These are phyloP conservation scores for Platynereis dumerilii DNA, from an alignment of 2,888 invertebrate species.

Conservation along the genomic window DNA sequence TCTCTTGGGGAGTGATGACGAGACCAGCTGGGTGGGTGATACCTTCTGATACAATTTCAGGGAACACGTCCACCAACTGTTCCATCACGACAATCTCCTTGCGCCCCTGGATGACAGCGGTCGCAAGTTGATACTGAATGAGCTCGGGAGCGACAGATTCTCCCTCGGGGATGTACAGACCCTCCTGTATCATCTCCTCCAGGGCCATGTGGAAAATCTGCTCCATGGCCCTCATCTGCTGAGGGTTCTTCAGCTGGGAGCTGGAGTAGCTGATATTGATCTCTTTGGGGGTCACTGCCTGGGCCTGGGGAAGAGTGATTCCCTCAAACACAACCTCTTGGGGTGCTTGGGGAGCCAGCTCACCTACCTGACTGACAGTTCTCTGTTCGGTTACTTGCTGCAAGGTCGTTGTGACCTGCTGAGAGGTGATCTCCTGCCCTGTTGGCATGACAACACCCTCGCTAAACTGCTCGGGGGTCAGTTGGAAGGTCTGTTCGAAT, in stretches of 20 bases:
- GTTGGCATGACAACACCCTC: conserved; percentile 14
- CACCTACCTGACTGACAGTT: conserved; percentile 10
- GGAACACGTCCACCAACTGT: conserved; percentile 14
- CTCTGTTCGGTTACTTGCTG: conserved; percentile 7
- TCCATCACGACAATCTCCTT: no score
- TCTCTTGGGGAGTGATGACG: conserved; percentile 16
- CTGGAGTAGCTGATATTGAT: no score
- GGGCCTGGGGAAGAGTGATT: conserved; percentile 8
- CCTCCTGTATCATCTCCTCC: no score
- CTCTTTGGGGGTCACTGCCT: no score
- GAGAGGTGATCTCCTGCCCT: conserved; percentile 11
- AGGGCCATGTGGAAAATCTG: no score
- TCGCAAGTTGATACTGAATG: no score
- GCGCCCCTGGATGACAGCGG: no score
- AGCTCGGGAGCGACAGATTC: no score
- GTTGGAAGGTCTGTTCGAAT: neutral
- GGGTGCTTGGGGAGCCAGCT: conserved; percentile 12
- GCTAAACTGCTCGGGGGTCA: conserved; percentile 5
- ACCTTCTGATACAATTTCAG: conserved; percentile 15
- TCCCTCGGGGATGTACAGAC: no score
- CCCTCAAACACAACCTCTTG: conserved; percentile 22
- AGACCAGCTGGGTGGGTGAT: conserved; percentile 2
- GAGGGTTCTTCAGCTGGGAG: no score
- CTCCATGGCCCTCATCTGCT: no score
- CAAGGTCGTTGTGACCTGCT: conserved; percentile 13